Evolutionary conservation across 2,797 vertebrate genomes (phyloP), one percentile per base, ranked within the genome.

Genomic region (Syngnathus rostellatus): DNA sequence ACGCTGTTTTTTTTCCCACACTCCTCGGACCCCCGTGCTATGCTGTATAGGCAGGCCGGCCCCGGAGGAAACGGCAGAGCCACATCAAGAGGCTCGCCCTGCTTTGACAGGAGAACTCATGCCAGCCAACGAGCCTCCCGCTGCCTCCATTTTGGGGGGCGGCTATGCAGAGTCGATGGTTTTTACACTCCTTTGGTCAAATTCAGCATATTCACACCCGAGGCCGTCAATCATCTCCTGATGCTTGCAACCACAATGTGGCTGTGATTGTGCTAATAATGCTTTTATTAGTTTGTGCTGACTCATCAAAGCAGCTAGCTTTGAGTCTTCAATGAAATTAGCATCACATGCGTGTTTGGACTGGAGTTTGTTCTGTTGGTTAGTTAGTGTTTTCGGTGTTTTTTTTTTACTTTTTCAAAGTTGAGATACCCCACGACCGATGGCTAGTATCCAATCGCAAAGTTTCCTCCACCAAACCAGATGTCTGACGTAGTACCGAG

Each of bases 11-110:
- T 31, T 86, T 90, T 89, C 90, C 88, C 87, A 89, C 89, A 90
- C 82, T 89, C 84, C 71, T 80, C 73, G 70, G 81, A 79, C 77
- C 74, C 77, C 73, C 64, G 50, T 62, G 75, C 81, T 78, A 48
- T 62, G 74, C 81, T 78, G 75, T 46, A 86, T 17, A 37, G 55
- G 81, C 74, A 8, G 62, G 71, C 73, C 81, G 78, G 80, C 71
- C 76, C 77, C 75, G 71, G 80, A 89, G 90, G 90, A 90, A 90
- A 89, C 75, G 85, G 81, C 83, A 74, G 60, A 77, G 88, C 87
- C 89, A 90, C 89, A 90, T 91, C 86, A 91, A 89, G 84, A 84
- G 81, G 73, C 78, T 40, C 65, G 69, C 69, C 73, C 62, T 82
- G 80, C 83, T 89, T 82, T 83, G 82, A 85, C 83, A 81, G 66